Percentiles rank a stretch among this genome's conserved stretches.
Evolutionary conservation across 2,888 invertebrate genomes (phyloP).

Genomic region (Zygogramma bicolorata): DNA sequence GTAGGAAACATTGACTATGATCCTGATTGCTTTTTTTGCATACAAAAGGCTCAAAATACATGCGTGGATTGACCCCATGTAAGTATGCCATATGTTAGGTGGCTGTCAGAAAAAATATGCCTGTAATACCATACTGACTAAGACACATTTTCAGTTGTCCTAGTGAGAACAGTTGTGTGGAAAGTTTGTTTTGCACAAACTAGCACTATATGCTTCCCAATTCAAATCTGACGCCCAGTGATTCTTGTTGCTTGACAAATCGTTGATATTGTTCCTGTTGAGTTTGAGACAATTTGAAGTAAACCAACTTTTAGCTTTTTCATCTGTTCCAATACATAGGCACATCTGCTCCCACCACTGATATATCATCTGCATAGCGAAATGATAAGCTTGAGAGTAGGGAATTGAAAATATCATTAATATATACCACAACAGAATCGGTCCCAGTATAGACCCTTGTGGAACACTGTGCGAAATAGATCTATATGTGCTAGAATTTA

Average conservation of each 20-base stretch:
- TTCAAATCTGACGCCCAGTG: background rate
- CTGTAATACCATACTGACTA: constrained; percentile 1
- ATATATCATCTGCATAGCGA: constrained; percentile 4
- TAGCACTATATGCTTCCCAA: constrained; percentile 3
- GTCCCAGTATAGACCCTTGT: constrained; percentile 1
- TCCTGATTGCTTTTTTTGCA: constrained; percentile 11
- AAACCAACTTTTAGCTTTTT: background rate
- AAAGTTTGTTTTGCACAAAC: constrained; percentile 15
- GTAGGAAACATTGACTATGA: background rate
- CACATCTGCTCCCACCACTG: background rate
- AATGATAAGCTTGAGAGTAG: background rate
- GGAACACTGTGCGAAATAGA: background rate
- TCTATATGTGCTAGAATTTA: background rate
- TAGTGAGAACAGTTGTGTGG: constrained; percentile 7
- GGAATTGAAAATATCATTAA: background rate
- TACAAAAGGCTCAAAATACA: background rate
- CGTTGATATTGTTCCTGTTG: constrained; percentile 3
- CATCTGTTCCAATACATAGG: background rate
- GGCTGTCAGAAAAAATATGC: constrained; percentile 3
- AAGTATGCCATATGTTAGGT: constrained; percentile 18
- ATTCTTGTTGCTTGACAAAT: background rate
- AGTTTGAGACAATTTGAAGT: background rate
- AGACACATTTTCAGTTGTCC: constrained; percentile 7
- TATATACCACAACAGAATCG: constrained; percentile 9
- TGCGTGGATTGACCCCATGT: background rate